Base-by-base conservation (phyloP, 2,797 vertebrate species). In the Anguilla obscura region DNA sequence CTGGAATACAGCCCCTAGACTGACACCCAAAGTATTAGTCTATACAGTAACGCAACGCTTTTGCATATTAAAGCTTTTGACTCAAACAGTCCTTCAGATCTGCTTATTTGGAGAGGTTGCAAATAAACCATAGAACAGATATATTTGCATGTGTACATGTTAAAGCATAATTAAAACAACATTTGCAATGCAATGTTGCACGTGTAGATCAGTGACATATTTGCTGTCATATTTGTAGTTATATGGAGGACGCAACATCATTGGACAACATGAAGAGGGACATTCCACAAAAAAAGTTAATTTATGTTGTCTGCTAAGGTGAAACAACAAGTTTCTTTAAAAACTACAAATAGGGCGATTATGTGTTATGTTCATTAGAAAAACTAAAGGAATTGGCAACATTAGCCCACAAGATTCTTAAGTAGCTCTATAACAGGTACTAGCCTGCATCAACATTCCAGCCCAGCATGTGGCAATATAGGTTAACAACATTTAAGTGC, bases 231-330 rank as follows among this genome's bases (percentile, higher is more conserved):
- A 63, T 63, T 18, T 63, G 58, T 63, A 1, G 4, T 63, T 54
- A 9, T 10, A 54, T 9, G 52, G 58, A 18, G 58, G 58, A 5
- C 58, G 3, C 2, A 5, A 63, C 14, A 63, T 63, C 18, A 21
- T 63, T 18, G 16, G 58, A 58, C 56, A 58, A 1, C 3, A 88
- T 86, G 85, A 85, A 10, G 40, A 79, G 84, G 84, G 52, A 79
- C 84, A 60, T 88, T 88, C 85, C 56, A 58, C 66, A 60, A 58
- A 74, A 80, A 56, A 45, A 85, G 87, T 84, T 79, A 8, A 60
- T 63, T 85, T 86, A 85, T 84, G 76, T 85, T 56, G 83, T 74
- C 87, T 85, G 84, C 56, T 80, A 88, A 86, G 85, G 2, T 79
- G 87, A 85, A 18, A 58, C 56, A 58, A 58, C 3, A 40, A 40